Conservation (phyloP, 53 echinoderm and acorn worm species). For the Stichopus horrens region DNA sequence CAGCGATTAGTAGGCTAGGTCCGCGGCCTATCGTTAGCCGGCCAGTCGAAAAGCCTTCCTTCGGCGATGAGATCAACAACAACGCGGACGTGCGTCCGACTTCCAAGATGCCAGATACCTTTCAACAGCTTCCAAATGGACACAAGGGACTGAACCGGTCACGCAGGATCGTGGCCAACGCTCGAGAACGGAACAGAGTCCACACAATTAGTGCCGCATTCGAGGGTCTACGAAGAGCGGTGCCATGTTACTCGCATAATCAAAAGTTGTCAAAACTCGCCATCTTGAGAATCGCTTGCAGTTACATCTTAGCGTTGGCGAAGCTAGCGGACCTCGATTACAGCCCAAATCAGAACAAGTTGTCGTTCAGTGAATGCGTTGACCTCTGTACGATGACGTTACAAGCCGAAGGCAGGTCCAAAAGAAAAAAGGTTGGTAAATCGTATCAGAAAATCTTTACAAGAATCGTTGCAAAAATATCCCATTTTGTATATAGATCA, state of each 20-base stretch:
- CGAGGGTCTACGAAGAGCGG: constrained; percentile 91
- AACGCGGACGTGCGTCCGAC: background rate
- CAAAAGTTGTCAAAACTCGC: constrained; percentile 98
- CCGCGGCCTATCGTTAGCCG: background rate
- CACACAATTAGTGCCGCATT: constrained; percentile 98
- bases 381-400: constrained; percentile 90
- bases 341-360: constrained; percentile 57
- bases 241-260: constrained; percentile 97
- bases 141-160: constrained; percentile 64
- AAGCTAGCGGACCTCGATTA: constrained; percentile 90
- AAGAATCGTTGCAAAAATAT: too few relatives aligned
- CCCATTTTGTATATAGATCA: too few relatives aligned
- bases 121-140: constrained; percentile 10
- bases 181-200: constrained; percentile 90
- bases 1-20: background rate
- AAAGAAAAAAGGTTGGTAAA: constrained; percentile 75
- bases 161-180: constrained; percentile 92
- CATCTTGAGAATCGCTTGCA: constrained; percentile 92
- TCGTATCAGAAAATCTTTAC: too few relatives aligned
- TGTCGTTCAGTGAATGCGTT: constrained; percentile 92
- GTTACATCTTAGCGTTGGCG: constrained; percentile 93
- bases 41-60: background rate
- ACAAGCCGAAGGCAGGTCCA: constrained; percentile 89
- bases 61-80: constrained; percentile 28
- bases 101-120: background rate